Evolutionary conservation across 2,113 vertebrate genomes (phyloP).

Genomic region (Psilopsiagon aymara): DNA sequence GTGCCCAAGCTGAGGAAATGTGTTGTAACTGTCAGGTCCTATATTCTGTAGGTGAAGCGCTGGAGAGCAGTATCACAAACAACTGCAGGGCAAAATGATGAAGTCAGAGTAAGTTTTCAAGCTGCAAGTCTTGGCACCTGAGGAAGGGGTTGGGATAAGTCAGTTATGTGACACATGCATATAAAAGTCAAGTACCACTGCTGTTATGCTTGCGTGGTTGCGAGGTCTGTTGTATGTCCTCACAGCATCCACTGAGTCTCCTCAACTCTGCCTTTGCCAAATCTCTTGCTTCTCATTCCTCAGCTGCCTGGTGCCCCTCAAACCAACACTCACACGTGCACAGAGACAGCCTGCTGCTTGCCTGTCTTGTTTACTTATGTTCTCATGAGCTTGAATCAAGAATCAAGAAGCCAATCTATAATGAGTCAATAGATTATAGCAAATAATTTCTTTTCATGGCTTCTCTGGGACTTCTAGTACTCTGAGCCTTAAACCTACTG

Average conservation of each 20-base stretch:
- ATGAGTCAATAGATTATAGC: background rate
- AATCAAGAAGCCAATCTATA: background rate
- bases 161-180: background rate
- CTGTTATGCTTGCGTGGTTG: rapidly evolving
- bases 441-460: background rate
- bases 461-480: background rate
- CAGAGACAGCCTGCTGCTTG: too few relatives aligned
- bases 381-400: background rate
- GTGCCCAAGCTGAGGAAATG: background rate
- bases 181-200: background rate
- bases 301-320: background rate
- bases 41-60: background rate
- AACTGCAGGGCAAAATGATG: rapidly evolving
- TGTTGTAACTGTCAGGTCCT: background rate
- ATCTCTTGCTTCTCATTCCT: background rate
- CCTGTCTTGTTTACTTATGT: background rate
- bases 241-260: background rate
- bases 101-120: background rate
- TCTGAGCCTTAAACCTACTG: background rate
- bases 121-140: background rate
- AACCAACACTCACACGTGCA: rapidly evolving
- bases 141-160: background rate
- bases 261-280: background rate
- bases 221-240: background rate
- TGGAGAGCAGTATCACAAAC: background rate